phyloP scores from a whole-genome alignment of 2,113 vertebrate species.

The Menidia beryllina region DNA sequence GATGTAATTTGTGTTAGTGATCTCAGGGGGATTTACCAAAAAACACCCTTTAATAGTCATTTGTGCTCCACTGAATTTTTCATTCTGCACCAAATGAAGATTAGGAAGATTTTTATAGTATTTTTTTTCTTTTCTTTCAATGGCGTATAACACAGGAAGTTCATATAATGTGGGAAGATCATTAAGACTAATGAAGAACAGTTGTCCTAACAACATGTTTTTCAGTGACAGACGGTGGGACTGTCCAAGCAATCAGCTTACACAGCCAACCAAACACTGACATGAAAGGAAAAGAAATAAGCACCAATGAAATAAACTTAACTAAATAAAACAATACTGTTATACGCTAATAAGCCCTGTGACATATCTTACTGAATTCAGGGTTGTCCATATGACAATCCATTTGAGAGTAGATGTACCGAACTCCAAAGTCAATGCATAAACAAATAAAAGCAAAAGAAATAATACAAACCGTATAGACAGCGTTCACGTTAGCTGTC shows the following conservation, averaged over 20 bases:
- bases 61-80: slow-evolving; percentile 15
- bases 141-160: not conserved
- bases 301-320: not conserved
- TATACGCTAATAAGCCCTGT: not conserved
- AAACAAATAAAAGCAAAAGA: slow-evolving; percentile 3
- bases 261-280: slow-evolving; percentile 21
- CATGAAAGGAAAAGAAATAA: slow-evolving; percentile 35
- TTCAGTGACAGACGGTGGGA: slow-evolving; percentile 54
- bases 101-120: slow-evolving; percentile 18
- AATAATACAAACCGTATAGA: not conserved
- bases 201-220: slow-evolving; percentile 11
- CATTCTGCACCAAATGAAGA: not conserved
- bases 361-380: not conserved
- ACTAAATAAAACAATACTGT: not conserved
- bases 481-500: slow-evolving; percentile 41
- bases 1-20: slow-evolving; percentile 70
- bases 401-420: too few relatives aligned
- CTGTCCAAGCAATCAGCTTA: slow-evolving; percentile 44
- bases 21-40: slow-evolving; percentile 38
- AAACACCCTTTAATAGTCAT: slow-evolving; percentile 17
- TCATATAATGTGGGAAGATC: slow-evolving; percentile 13
- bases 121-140: too few relatives aligned
- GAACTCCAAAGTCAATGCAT: slow-evolving; percentile 7
- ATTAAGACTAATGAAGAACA: slow-evolving; percentile 26
- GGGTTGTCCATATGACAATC: too few relatives aligned